Percentiles rank a stretch among this genome's conserved stretches.
Conservation (phyloP, 2,888 invertebrate genomes). For the Athripsodes cinereus region DNA sequence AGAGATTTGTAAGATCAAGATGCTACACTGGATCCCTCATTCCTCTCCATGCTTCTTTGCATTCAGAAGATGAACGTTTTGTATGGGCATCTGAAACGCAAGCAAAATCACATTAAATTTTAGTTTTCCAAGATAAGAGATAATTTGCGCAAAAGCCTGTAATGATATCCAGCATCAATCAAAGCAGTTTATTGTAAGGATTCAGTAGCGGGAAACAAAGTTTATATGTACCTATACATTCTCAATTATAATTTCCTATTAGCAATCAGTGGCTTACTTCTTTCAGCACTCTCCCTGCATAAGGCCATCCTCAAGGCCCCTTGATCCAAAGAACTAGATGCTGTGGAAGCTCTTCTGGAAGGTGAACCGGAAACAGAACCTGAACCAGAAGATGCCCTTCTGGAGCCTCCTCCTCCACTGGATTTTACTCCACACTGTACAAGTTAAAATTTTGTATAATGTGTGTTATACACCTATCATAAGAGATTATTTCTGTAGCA, state of each 20-base stretch:
- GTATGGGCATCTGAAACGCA: constrained; percentile 40
- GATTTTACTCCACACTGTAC: constrained; percentile 23
- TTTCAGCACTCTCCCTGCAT: constrained; percentile 18
- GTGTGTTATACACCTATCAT: too few relatives aligned
- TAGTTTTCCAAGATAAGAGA: too few relatives aligned
- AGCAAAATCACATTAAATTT: too few relatives aligned
- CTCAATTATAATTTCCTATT: not conserved
- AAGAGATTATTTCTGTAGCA: too few relatives aligned
- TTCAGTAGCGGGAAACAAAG: too few relatives aligned
- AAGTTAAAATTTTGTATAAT: too few relatives aligned
- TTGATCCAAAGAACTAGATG: constrained; percentile 25
- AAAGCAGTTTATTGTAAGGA: too few relatives aligned
- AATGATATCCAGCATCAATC: too few relatives aligned
- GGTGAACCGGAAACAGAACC: constrained; percentile 13
- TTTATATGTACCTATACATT: too few relatives aligned
- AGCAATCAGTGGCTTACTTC: constrained; percentile 13
- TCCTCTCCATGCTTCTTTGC: constrained; percentile 37
- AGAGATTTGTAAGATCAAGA: not conserved
- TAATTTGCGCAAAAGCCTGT: too few relatives aligned
- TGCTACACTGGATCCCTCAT: constrained; percentile 11
- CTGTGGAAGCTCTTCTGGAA: constrained; percentile 16
- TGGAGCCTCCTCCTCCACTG: constrained; percentile 10
- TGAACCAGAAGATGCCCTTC: constrained; percentile 21
- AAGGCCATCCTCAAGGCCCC: constrained; percentile 23
- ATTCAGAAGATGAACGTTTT: constrained; percentile 48